phyloP scores from a whole-genome alignment of 2,888 invertebrate species.

The Amphipoea oculea region DNA sequence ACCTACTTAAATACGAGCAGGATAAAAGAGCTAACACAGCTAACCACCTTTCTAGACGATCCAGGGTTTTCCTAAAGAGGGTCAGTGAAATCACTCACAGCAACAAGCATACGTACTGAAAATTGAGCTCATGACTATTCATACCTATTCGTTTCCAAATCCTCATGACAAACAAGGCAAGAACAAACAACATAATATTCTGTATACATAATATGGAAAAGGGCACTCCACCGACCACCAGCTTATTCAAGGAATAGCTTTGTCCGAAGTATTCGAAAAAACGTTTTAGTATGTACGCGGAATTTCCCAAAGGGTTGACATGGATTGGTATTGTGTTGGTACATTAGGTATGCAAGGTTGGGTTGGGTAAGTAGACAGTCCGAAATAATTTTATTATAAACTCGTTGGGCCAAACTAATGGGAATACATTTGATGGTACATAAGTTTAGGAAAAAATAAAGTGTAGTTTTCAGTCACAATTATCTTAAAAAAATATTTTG shows the following conservation, averaged over 20 bases:
- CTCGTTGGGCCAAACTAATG: background rate
- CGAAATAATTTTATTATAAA: background rate
- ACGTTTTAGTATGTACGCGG: slow-evolving; percentile 16
- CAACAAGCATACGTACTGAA: background rate
- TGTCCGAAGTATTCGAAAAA: slow-evolving; percentile 38
- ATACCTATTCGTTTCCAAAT: slow-evolving; percentile 14
- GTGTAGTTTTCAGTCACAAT: background rate
- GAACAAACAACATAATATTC: slow-evolving; percentile 36
- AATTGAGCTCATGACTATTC: slow-evolving; percentile 22
- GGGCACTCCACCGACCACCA: slow-evolving; percentile 19
- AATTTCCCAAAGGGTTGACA: slow-evolving; percentile 19
- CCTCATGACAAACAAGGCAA: background rate
- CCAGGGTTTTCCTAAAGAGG: background rate
- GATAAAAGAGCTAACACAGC: background rate
- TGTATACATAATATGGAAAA: slow-evolving; percentile 39
- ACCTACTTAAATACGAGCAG: too few species aligned
- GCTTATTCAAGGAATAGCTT: slow-evolving; percentile 40
- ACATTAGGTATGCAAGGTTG: slow-evolving; percentile 19
- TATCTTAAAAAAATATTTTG: background rate
- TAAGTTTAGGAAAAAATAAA: background rate
- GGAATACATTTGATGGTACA: background rate
- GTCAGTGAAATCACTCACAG: slow-evolving; percentile 12
- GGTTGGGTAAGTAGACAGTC: background rate
- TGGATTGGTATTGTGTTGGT: slow-evolving; percentile 36
- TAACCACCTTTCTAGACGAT: background rate